Conservation (phyloP, 2,888 invertebrate species). For the Ormyrus thymus region DNA sequence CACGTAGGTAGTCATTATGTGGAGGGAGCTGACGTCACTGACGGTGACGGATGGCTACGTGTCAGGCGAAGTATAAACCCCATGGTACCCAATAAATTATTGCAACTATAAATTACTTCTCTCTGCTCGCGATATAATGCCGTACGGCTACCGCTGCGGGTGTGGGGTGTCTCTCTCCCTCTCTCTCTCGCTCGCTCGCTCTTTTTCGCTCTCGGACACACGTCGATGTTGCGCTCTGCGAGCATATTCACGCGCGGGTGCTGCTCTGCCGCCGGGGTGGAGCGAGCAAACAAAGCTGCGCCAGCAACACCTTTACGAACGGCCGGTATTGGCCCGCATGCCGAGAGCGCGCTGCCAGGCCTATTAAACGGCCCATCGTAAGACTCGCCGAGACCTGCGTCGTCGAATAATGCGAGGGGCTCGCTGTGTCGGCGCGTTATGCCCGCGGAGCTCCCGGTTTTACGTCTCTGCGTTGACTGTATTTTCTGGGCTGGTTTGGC, state of each 20-base stretch:
- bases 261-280: conserved; percentile 9
- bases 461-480: too few relatives aligned
- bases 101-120: conserved; percentile 76
- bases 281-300: conserved; percentile 37
- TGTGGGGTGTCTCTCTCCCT: conserved; percentile 58
- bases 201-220: conserved; percentile 35
- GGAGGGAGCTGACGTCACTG: conserved; percentile 74
- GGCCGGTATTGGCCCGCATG: background rate
- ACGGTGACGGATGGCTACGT: conserved; percentile 75
- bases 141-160: conserved; percentile 71
- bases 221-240: conserved; percentile 49
- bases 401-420: too few relatives aligned
- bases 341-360: too few relatives aligned
- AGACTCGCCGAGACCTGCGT: too few relatives aligned
- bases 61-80: conserved; percentile 75
- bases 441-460: too few relatives aligned
- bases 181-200: background rate
- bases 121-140: conserved; percentile 71
- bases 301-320: too few relatives aligned
- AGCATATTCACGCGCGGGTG: conserved; percentile 22
- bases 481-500: too few relatives aligned
- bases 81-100: conserved; percentile 76
- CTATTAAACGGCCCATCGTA: too few relatives aligned
- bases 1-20: conserved; percentile 75
- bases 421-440: too few relatives aligned